These are phyloP conservation scores for Xestia ashworthii DNA, from an alignment of 2,888 invertebrate species.

Conservation along the genomic window DNA sequence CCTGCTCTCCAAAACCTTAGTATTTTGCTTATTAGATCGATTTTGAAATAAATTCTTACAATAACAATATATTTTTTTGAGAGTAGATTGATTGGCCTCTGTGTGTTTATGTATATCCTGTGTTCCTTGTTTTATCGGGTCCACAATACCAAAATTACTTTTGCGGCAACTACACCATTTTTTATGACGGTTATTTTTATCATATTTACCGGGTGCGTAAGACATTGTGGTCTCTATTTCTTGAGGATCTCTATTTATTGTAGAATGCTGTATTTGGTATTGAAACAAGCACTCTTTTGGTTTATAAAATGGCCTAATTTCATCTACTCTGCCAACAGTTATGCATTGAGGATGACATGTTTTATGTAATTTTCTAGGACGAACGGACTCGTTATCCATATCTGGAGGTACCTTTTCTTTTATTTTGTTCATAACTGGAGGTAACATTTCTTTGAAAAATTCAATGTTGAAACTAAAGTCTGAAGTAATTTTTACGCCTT, in stretches of 20 bases:
- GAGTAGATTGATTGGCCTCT: neutral
- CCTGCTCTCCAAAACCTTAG: neutral
- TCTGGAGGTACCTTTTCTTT: slow-evolving; percentile 7
- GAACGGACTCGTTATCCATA: neutral
- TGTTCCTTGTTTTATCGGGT: neutral
- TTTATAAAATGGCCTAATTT: slow-evolving; percentile 55
- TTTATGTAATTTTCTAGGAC: slow-evolving; percentile 63
- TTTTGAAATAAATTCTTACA: slow-evolving; percentile 44
- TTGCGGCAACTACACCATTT: slow-evolving; percentile 4
- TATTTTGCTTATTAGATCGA: slow-evolving; percentile 4
- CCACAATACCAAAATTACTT: neutral
- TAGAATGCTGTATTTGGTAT: slow-evolving; percentile 49
- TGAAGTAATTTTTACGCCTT: slow-evolving; percentile 62
- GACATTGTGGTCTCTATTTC: slow-evolving; percentile 29
- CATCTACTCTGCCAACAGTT: slow-evolving; percentile 53
- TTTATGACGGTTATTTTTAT: slow-evolving; percentile 64
- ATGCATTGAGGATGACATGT: neutral
- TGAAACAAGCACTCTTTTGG: slow-evolving; percentile 59
- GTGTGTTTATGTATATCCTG: neutral
- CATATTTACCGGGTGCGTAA: slow-evolving; percentile 65
- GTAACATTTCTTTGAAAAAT: slow-evolving; percentile 60
- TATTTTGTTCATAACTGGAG: slow-evolving; percentile 7
- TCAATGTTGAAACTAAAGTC: slow-evolving; percentile 60
- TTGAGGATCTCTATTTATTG: slow-evolving; percentile 33
- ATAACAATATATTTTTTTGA: slow-evolving; percentile 16